Evolutionary conservation across 2,888 invertebrate genomes (phyloP).

Genomic region (Cheilosia scutellata): DNA sequence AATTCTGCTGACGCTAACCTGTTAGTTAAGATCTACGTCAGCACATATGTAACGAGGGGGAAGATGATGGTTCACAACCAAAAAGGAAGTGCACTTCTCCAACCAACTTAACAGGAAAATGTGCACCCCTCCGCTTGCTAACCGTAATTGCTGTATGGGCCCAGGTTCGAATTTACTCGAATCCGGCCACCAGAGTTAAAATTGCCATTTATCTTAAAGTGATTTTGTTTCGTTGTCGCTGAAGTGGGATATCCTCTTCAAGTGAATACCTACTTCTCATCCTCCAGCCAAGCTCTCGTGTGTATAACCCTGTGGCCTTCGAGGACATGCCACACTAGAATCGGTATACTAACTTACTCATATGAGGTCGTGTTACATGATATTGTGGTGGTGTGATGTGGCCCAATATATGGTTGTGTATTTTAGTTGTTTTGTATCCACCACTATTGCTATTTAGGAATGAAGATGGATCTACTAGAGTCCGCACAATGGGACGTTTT

Average conservation of each 20-base stretch:
- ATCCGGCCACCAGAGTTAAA: slow-evolving; percentile 49
- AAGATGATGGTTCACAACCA: slow-evolving; percentile 27
- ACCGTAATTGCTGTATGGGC: slow-evolving; percentile 33
- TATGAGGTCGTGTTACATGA: not conserved
- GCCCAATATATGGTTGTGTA: slow-evolving; percentile 13
- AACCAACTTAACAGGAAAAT: slow-evolving; percentile 42
- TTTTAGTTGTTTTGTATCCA: not conserved
- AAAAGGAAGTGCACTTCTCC: slow-evolving; percentile 34
- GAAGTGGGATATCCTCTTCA: slow-evolving; percentile 58
- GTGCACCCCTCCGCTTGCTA: not conserved
- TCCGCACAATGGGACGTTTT: slow-evolving; percentile 23
- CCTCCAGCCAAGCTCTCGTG: not conserved
- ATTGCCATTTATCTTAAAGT: slow-evolving; percentile 61
- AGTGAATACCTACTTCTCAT: slow-evolving; percentile 20
- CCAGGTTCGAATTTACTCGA: slow-evolving; percentile 53
- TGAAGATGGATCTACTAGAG: no score
- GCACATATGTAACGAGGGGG: slow-evolving; percentile 33
- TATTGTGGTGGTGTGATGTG: slow-evolving; percentile 13
- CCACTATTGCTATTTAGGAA: not conserved
- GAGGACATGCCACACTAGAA: not conserved
- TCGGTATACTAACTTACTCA: slow-evolving; percentile 5
- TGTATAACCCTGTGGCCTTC: slow-evolving; percentile 40
- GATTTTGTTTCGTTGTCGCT: slow-evolving; percentile 54
- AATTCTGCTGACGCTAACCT: slow-evolving; percentile 61
- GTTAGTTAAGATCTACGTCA: slow-evolving; percentile 55